These are phyloP conservation scores for Ia io DNA, from an alignment of 2,113 vertebrate genomes.

Conservation along the genomic window DNA sequence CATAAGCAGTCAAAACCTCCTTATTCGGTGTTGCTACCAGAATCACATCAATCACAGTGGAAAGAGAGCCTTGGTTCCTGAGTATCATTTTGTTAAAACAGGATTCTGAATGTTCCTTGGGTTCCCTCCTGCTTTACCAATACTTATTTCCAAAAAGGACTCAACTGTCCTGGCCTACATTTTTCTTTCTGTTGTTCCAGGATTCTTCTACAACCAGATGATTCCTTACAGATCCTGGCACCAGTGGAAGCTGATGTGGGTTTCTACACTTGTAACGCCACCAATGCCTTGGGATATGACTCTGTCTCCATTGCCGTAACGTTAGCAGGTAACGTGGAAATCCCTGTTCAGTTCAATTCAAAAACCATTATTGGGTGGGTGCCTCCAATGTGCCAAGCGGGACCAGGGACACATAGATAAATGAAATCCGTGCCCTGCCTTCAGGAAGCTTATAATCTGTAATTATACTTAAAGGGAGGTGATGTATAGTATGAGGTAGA, in stretches of 20 bases:
- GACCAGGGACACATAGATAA: background rate
- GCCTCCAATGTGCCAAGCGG: background rate
- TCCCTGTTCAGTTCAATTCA: background rate
- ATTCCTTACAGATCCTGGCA: constrained; percentile 91
- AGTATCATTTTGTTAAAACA: background rate
- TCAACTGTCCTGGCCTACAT: constrained; percentile 28
- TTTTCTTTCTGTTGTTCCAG: constrained; percentile 83
- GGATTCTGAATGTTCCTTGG: background rate
- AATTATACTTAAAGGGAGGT: background rate
- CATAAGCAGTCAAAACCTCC: background rate
- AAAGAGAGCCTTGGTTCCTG: background rate
- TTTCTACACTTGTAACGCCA: constrained; percentile 93
- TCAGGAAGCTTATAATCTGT: background rate
- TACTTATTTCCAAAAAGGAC: background rate
- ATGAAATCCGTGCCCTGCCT: background rate
- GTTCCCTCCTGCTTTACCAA: background rate
- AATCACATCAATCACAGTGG: background rate
- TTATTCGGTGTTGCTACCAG: background rate
- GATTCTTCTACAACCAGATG: constrained; percentile 88
- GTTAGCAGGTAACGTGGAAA: constrained; percentile 86
- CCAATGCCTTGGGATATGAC: constrained; percentile 87
- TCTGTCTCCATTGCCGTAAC: constrained; percentile 91
- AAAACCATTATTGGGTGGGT: background rate
- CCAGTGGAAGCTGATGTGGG: constrained; percentile 92
- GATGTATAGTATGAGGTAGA: background rate